Base-by-base conservation (phyloP, 2,113 vertebrate genomes). In the Chloebia gouldiae region DNA sequence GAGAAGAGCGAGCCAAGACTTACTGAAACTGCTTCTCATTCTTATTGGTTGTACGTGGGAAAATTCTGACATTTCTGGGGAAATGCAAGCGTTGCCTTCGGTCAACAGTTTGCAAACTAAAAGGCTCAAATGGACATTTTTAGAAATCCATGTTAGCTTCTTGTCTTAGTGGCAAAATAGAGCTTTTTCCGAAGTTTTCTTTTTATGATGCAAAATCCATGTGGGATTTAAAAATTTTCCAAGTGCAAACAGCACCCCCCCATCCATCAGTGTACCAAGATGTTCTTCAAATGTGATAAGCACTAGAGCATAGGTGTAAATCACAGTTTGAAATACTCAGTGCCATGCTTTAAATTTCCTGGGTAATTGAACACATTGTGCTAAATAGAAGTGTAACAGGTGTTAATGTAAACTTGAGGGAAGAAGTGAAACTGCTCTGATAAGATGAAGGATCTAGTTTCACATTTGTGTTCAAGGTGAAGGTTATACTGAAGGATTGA, bases 41-140 rank as follows among this genome's bases (percentile, higher is more conserved):
- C 56, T 50, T 1, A 0, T 47, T 27, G 68, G 9, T 56, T 73
- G 7, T 40, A 80, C 0, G 0, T 51, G 54, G 35, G 68, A 50
- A 81, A 56, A 11, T 37, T 15, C 9, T 71, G 44, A 53, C 4
- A 5, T 82, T 93, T 72, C 50, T 84, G 49, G 47, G 69, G 24
- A 82, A 68, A 3, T 4, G 20, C 44, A 86, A 77, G 30, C 1
- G 2, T 76, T 54, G 12, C 1, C 2, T 75, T 81, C 7, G 19
- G 35, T 25, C 0, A 0, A 8, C 45, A 11, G 33, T 73, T 83
- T 49, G 70, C n/a, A 53, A 66, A 50, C 68, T 22, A 31, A 47
- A 21, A 73, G 68, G n/a, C 33, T 86, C 15, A 37, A 21, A 84
- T 51, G 64, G 79, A 64, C 39, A 2, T 63, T 88, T 73, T 68